Base-by-base conservation (phyloP, 2,888 invertebrate species). In the Trichopoda pennipes region DNA sequence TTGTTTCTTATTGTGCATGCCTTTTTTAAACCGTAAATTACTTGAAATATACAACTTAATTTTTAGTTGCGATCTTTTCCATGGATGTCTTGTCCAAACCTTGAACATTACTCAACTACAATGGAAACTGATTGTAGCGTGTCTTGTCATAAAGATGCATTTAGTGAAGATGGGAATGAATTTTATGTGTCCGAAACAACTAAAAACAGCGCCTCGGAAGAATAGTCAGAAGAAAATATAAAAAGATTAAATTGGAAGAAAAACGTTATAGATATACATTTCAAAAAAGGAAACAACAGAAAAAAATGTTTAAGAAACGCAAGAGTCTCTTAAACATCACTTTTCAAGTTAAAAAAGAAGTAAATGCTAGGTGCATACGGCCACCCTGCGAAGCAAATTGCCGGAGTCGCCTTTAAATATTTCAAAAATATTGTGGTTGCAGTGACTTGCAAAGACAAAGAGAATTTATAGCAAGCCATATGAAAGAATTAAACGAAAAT, bases 311-410 rank as follows among this genome's bases (percentile, higher is more conserved):
- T 64, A 49, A 64, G 28, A 66, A 66, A 64, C 32, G 47, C 64
- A 51, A 51, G 64, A 66, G 51, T 23, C 49, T 51, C 47, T 49
- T 66, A 68, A n/a, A 53, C 56, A 70, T 70, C 69, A 58, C 58
- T 58, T 58, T 70, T 47, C 17, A 70, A 70, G 58, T 70, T 17
- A 70, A 70, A 49, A 60, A 70, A 64, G 56, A 75, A 68, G 60
- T 75, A 68, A 75, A 75, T 75, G 58, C n/a, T 58, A 66, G 58
- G 58, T 75, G 66, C 60, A 66, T 75, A 75, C 64, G 60, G 66
- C 75, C 75, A 75, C 60, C 60, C 32, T 72, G n/a, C n/a, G n/a
- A n/a, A n/a, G n/a, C n/a, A n/a, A n/a, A n/a, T n/a, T n/a, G n/a
- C n/a, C n/a, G n/a, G n/a, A n/a, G n/a, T 60, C 60, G 17, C 28